Base-by-base conservation (phyloP, 2,888 invertebrate species). In the Nezara viridula region DNA sequence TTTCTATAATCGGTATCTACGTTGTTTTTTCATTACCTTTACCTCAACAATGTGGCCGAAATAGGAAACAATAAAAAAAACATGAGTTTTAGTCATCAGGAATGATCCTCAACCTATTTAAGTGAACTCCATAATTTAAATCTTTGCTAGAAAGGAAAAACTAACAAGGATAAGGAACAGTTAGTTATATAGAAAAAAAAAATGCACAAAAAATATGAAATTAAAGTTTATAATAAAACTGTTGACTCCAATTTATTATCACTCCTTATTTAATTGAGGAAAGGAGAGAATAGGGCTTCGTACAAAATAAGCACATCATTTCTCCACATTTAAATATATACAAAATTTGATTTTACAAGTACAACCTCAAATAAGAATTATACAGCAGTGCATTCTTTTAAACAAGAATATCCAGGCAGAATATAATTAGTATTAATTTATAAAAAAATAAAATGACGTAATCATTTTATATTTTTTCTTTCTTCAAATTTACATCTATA, bases 371-470 rank as follows among this genome's bases (percentile, higher is more conserved):
- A 77, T 21, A 77, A 77, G 77, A 77, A 77, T 40, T 77, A 77
- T 77, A 40, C 37, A 77, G 44, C 40, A 77, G 77, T 77, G 77
- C 77, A 77, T 77, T 44, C 77, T 77, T 77, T 77, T 77, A 24
- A 40, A 77, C 40, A 77, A 77, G 77, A 77, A 77, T 77, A 40
- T 60, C 27, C 60, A 60, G 60, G 60, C 60, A 60, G 60, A 60
- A 60, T 27, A 27, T 60, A 27, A 60, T 60, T 40, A 77, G 24
- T 77, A 77, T 44, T 73, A 40, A 77, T 77, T 77, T 24, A 77
- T 77, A 77, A 77, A 77, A 77, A 77, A 77, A 77, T 77, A 77
- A 77, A 77, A 77, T 77, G 77, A 77, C 24, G 37, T 37, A 77
- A 77, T 77, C 77, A 77, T 44, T 77, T 77, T 77, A 77, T 77